Evolutionary conservation across 2,797 vertebrate species (phyloP).

Genomic region (Mormyrops boulengeri): DNA sequence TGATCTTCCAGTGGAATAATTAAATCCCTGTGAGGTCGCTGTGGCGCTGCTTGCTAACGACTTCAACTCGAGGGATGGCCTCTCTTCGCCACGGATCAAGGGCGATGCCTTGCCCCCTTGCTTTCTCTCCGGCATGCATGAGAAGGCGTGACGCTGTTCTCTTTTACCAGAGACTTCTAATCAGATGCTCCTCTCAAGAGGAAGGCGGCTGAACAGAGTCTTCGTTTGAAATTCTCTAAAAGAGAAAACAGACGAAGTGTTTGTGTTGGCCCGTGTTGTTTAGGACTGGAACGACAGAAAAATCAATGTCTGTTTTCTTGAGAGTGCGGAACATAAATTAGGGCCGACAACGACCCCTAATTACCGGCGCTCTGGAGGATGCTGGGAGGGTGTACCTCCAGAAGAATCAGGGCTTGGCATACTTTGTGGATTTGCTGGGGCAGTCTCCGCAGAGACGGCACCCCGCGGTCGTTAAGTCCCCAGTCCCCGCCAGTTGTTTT

Average conservation of each 20-base stretch:
- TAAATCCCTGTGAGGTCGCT: background rate
- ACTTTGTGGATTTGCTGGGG: slow-evolving; percentile 28
- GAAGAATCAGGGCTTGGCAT: slow-evolving; percentile 51
- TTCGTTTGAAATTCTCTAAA: background rate
- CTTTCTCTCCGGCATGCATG: background rate
- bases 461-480: slow-evolving; percentile 18
- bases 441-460: slow-evolving; percentile 43
- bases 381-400: slow-evolving; percentile 54
- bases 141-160: background rate
- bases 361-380: slow-evolving; percentile 29
- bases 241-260: background rate
- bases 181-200: slow-evolving; percentile 1
- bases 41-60: background rate
- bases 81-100: background rate
- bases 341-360: slow-evolving; percentile 30
- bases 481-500: slow-evolving; percentile 52
- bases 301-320: slow-evolving; percentile 16
- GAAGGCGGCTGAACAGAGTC: background rate
- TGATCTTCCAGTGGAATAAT: background rate
- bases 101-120: background rate
- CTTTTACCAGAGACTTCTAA: background rate
- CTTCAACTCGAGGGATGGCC: background rate
- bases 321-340: slow-evolving; percentile 3
- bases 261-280: background rate
- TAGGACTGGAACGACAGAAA: slow-evolving; percentile 5